phyloP scores from a whole-genome alignment of 2,888 invertebrate genomes.

The Drosophila tripunctata region DNA sequence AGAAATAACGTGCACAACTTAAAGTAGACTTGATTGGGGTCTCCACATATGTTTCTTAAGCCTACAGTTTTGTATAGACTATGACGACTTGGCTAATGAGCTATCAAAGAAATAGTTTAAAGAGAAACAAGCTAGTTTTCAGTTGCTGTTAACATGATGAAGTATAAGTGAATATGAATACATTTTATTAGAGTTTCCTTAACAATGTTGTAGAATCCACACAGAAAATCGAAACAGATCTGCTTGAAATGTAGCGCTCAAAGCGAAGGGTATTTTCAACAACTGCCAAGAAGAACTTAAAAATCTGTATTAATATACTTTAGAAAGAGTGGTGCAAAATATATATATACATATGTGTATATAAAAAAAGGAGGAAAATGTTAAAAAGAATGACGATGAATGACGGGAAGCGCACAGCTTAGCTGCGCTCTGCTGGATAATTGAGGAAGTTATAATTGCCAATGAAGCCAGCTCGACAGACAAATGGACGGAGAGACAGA shows the following conservation, averaged over 20 bases:
- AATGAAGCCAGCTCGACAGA: slow-evolving; percentile 58
- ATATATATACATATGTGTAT: background rate
- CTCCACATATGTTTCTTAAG: slow-evolving; percentile 33
- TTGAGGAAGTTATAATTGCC: slow-evolving; percentile 84
- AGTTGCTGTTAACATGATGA: no score
- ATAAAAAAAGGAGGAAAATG: slow-evolving; percentile 63
- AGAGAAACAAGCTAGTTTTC: background rate
- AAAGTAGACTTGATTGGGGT: slow-evolving; percentile 68
- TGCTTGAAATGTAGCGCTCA: no score
- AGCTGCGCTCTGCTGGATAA: slow-evolving; percentile 79
- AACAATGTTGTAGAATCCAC: no score
- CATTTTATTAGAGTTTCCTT: no score
- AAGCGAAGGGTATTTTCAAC: slow-evolving; percentile 26
- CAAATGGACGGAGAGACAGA: slow-evolving; percentile 38
- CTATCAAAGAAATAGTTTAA: background rate
- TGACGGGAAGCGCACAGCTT: slow-evolving; percentile 76
- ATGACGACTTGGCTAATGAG: slow-evolving; percentile 1
- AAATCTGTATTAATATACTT: slow-evolving; percentile 60
- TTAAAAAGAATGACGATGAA: slow-evolving; percentile 79
- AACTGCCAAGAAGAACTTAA: slow-evolving; percentile 5
- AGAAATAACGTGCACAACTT: slow-evolving; percentile 64
- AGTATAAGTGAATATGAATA: no score
- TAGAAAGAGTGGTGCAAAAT: slow-evolving; percentile 36
- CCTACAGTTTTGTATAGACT: slow-evolving; percentile 16
- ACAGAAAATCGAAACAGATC: no score